Conservation (phyloP, 2,113 vertebrate species). For the Protomyctophum bolini region DNA sequence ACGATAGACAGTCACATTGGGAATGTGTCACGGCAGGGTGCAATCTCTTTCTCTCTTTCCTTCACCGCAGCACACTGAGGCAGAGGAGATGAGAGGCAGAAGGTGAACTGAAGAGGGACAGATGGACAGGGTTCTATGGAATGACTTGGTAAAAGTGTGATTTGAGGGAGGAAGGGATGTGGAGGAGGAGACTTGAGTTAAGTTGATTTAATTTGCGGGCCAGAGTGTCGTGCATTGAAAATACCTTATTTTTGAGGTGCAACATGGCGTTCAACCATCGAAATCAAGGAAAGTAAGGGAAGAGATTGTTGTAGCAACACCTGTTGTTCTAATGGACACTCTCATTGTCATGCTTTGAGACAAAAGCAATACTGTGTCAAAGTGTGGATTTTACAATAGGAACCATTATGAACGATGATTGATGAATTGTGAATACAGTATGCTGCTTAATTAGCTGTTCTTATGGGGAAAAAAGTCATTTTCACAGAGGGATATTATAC, state of each 20-base stretch:
- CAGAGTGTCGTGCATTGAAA: background rate
- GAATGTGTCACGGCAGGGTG: conserved; percentile 66
- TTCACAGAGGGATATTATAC: too few relatives aligned
- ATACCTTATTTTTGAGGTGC: background rate
- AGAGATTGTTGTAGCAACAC: too few relatives aligned
- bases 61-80: conserved; percentile 66
- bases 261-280: background rate
- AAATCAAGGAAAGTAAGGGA: background rate
- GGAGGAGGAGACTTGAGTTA: background rate
- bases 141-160: conserved; percentile 49
- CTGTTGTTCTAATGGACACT: too few relatives aligned
- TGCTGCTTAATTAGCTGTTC: too few relatives aligned
- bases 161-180: conserved; percentile 11
- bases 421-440: too few relatives aligned
- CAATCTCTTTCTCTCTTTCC: conserved; percentile 67
- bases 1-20: conserved; percentile 63
- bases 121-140: conserved; percentile 23
- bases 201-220: background rate
- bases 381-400: too few relatives aligned
- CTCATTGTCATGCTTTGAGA: background rate
- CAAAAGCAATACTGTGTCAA: too few relatives aligned
- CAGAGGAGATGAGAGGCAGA: conserved; percentile 33
- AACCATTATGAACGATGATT: background rate
- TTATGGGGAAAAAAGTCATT: too few relatives aligned
- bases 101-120: conserved; percentile 21